These are phyloP conservation scores for Nomada fabriciana DNA, from an alignment of 2,888 invertebrate species.

Conservation along the genomic window DNA sequence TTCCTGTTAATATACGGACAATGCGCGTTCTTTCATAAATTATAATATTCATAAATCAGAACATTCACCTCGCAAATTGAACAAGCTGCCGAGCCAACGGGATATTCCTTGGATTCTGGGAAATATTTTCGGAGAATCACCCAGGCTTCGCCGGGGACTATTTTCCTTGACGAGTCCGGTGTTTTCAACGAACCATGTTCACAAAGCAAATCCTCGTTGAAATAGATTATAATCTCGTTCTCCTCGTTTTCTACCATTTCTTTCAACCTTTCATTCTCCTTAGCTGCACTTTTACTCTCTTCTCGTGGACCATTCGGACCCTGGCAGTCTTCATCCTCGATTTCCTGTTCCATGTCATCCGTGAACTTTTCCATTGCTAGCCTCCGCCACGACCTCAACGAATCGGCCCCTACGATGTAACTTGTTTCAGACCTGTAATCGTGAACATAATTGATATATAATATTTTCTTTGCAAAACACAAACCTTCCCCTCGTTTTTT, in stretches of 20 bases:
- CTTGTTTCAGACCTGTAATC: conserved; percentile 75
- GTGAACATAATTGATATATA: neutral
- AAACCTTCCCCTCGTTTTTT: neutral
- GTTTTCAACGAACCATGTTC: conserved; percentile 84
- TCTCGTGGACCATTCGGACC: conserved; percentile 32
- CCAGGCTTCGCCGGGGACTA: conserved; percentile 86
- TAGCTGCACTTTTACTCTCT: conserved; percentile 61
- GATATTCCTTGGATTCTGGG: conserved; percentile 82
- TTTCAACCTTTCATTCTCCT: conserved; percentile 69
- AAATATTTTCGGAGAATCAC: conserved; percentile 85
- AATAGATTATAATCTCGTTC: conserved; percentile 81
- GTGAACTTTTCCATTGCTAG: conserved; percentile 83
- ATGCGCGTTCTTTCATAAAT: neutral
- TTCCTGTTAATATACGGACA: neutral
- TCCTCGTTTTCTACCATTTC: conserved; percentile 70
- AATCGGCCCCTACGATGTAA: conserved; percentile 86
- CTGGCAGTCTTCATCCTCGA: conserved; percentile 67
- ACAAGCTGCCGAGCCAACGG: conserved; percentile 78
- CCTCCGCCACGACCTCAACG: conserved; percentile 86
- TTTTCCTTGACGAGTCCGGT: conserved; percentile 81
- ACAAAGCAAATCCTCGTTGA: conserved; percentile 87
- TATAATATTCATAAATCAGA: too few relatives aligned
- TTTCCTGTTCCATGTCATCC: conserved; percentile 75
- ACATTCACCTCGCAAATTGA: conserved; percentile 76
- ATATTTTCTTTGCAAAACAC: too few relatives aligned